Evolutionary conservation across 2,113 vertebrate species (phyloP).

Genomic region (Platysternon megacephalum): DNA sequence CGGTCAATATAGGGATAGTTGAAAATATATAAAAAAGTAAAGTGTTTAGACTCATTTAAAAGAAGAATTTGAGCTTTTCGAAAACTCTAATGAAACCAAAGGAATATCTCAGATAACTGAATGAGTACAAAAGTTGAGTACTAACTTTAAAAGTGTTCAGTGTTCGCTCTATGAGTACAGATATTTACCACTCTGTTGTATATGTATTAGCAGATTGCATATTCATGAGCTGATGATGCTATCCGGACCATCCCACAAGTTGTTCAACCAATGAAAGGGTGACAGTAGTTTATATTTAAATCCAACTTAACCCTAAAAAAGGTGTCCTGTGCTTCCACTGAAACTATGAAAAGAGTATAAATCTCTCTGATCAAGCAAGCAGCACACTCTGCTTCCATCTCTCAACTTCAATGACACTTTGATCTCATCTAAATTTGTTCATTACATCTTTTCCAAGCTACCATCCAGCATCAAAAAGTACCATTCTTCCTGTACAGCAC

Average conservation of each 20-base stretch:
- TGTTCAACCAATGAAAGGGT: background rate
- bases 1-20: no score
- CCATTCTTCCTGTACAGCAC: background rate
- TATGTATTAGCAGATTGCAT: background rate
- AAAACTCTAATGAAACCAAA: background rate
- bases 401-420: background rate
- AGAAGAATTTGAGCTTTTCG: background rate
- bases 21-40: background rate
- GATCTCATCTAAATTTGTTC: background rate
- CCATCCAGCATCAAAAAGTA: background rate
- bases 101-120: background rate
- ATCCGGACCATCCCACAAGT: background rate
- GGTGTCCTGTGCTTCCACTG: background rate
- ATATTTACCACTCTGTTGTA: background rate
- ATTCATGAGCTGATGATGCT: background rate
- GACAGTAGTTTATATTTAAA: background rate
- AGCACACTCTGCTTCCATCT: background rate
- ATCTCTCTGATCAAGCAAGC: background rate
- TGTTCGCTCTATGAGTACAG: background rate
- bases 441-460: background rate
- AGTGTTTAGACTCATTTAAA: background rate
- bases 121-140: no score
- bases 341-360: background rate
- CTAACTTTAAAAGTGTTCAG: background rate
- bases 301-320: background rate